A percentile compares a stretch with the other conserved stretches of the same genome.
phyloP scores from a whole-genome alignment of 2,888 invertebrate genomes.

The Nephrotoma flavescens region DNA sequence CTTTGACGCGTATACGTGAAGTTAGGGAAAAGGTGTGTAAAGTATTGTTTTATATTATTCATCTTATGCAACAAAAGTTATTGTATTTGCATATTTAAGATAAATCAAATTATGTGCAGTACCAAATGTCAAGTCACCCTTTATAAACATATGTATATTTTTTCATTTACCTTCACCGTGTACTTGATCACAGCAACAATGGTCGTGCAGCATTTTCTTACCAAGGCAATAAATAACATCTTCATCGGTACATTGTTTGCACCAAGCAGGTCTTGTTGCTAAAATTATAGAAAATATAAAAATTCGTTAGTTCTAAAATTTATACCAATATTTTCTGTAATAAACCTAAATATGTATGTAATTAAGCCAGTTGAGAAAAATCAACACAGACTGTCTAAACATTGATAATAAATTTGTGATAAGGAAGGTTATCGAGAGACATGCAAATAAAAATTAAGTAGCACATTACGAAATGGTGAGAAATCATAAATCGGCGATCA shows the following conservation, averaged over 20 bases:
- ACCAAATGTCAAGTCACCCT: neutral
- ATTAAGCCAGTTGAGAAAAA: neutral
- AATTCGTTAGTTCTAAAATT: neutral
- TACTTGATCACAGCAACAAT: constrained; percentile 12
- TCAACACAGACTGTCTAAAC: neutral
- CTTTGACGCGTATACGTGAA: neutral
- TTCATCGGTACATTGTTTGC: constrained; percentile 8
- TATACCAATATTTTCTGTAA: neutral
- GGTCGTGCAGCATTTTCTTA: constrained; percentile 10
- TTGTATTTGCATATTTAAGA: neutral
- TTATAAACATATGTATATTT: neutral
- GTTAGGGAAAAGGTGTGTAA: neutral
- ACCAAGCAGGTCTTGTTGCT: constrained; percentile 5
- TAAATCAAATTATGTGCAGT: neutral
- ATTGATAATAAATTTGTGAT: neutral
- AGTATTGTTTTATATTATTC: neutral
- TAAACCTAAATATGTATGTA: too few relatives aligned
- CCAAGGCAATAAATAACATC: constrained; percentile 9
- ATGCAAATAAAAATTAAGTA: neutral
- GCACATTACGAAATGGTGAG: neutral
- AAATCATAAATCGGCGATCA: neutral
- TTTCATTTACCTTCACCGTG: constrained; percentile 11
- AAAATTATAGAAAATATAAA: neutral
- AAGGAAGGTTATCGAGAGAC: neutral
- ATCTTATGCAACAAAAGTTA: neutral